Conservation (phyloP, 2,113 vertebrate genomes). For the Ictalurus furcatus region DNA sequence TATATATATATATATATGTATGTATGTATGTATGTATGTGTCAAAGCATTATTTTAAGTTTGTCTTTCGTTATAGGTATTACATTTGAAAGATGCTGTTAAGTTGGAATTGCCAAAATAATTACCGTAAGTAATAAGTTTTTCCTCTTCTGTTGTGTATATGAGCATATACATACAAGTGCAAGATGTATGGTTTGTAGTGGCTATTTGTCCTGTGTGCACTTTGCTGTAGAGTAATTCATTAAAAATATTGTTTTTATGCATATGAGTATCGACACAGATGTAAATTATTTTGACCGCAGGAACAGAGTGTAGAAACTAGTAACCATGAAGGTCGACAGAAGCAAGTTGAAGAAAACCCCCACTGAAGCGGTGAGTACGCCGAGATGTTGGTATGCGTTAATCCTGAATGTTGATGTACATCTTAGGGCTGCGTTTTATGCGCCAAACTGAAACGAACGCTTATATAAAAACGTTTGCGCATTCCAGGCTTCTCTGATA, state of each 20-base stretch:
- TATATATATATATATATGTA: no score
- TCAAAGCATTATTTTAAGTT: neutral
- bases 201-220: neutral
- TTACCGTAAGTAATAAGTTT: slow-evolving; percentile 66
- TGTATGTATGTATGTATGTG: neutral
- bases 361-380: slow-evolving; percentile 91
- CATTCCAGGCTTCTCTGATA: neutral
- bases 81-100: slow-evolving; percentile 73
- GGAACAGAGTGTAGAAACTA: slow-evolving; percentile 76
- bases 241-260: slow-evolving; percentile 6
- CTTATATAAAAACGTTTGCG: neutral
- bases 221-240: neutral
- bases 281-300: slow-evolving; percentile 53
- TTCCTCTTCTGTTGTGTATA: neutral
- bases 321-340: slow-evolving; percentile 93
- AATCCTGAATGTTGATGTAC: neutral
- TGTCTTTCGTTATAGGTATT: slow-evolving; percentile 63
- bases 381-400: neutral
- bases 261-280: neutral
- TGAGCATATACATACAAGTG: neutral
- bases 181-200: neutral
- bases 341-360: slow-evolving; percentile 95
- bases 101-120: slow-evolving; percentile 71
- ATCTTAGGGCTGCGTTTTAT: neutral
- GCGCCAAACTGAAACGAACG: neutral